Conservation (phyloP, 1,140 invertebrate genomes). For the Nephotettix cincticeps region DNA sequence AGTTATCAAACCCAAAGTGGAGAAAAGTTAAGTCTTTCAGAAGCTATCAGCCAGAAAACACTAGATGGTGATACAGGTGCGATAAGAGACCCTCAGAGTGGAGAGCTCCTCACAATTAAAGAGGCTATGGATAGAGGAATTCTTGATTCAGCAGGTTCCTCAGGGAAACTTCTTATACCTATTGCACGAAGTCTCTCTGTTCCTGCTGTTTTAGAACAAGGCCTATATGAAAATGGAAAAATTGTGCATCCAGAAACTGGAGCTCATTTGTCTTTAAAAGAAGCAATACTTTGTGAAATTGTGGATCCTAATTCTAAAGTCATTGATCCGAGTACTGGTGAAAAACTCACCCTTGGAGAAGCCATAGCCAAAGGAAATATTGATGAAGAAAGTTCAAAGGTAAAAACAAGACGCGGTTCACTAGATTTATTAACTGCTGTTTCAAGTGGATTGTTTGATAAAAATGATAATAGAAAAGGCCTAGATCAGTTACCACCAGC, state of each 20-base stretch:
- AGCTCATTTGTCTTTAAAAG: constrained; percentile 66
- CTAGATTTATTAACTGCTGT: constrained; percentile 73
- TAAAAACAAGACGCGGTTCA: constrained; percentile 59
- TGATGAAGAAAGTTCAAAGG: constrained; percentile 66
- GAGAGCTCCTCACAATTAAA: constrained; percentile 73
- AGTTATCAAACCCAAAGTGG: constrained; percentile 57
- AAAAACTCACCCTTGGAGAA: constrained; percentile 69
- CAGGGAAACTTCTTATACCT: constrained; percentile 77
- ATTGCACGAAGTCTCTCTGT: constrained; percentile 77
- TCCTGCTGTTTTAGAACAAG: constrained; percentile 78
- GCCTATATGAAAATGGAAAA: constrained; percentile 77
- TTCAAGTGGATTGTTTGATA: constrained; percentile 58
- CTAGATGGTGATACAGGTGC: constrained; percentile 74
- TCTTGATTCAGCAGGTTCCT: constrained; percentile 69
- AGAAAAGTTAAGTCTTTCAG: constrained; percentile 63
- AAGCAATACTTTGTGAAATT: constrained; percentile 85
- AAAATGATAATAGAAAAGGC: constrained; percentile 44
- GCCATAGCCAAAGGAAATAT: constrained; percentile 78
- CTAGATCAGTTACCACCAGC: constrained; percentile 55
- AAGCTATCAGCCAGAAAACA: constrained; percentile 72
- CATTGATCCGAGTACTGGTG: constrained; percentile 56
- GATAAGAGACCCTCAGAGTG: constrained; percentile 80
- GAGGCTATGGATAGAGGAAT: constrained; percentile 84
- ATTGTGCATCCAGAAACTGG: constrained; percentile 91
- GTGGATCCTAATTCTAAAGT: constrained; percentile 73